Conservation (phyloP, 2,797 vertebrate species). For the Sebastes trivittatus region DNA sequence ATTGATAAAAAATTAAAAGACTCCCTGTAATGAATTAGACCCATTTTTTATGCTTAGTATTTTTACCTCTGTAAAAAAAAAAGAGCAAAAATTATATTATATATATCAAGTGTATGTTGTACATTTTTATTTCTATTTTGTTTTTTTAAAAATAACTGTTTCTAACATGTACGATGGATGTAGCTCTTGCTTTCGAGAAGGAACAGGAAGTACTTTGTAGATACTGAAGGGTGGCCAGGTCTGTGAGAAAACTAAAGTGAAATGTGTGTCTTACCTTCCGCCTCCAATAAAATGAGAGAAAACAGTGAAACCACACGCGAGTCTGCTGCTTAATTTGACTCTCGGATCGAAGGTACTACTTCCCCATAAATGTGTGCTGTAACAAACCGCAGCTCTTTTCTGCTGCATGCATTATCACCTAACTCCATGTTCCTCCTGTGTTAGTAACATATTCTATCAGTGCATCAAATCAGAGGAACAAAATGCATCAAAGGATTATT, state of each 20-base stretch:
- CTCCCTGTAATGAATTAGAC: constrained; percentile 90
- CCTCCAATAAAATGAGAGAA: constrained; percentile 80
- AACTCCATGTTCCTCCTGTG: not conserved
- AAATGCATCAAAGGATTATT: not conserved
- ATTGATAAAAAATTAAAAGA: constrained; percentile 64
- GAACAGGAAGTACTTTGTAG: constrained; percentile 89
- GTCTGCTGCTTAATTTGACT: constrained; percentile 30
- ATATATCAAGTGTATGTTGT: constrained; percentile 98
- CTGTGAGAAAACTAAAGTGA: constrained; percentile 72
- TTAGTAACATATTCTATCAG: not conserved
- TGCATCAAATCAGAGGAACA: not conserved
- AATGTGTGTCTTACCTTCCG: constrained; percentile 79
- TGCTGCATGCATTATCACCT: not conserved
- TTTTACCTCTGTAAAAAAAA: constrained; percentile 93
- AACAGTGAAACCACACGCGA: constrained; percentile 46
- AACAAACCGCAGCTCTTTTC: not conserved
- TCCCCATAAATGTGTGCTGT: not conserved
- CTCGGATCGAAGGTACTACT: not conserved
- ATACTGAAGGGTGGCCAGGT: constrained; percentile 80
- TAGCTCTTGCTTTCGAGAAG: constrained; percentile 90
- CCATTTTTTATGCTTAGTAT: constrained; percentile 89
- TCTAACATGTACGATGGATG: constrained; percentile 96
- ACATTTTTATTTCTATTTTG: constrained; percentile 95
- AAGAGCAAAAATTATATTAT: constrained; percentile 88
- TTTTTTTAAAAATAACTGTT: constrained; percentile 81